Percentiles rank a stretch among this genome's conserved stretches.
phyloP scores from a whole-genome alignment of 1,140 invertebrate genomes.

The Drosophila asahinai region DNA sequence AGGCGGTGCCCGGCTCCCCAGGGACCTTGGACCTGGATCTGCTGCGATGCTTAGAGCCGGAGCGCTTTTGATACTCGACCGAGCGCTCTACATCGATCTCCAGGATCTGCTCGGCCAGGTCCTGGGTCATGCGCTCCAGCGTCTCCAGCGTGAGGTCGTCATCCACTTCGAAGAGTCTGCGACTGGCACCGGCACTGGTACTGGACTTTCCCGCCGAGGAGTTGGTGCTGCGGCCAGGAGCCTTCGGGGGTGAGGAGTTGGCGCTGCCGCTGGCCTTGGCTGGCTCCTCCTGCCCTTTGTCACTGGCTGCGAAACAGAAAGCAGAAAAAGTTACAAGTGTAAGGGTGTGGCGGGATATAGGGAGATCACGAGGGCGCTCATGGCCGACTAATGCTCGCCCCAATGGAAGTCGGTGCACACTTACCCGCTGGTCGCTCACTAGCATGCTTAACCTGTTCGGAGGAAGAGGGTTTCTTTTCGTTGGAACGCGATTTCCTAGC shows the following conservation, averaged over 20 bases:
- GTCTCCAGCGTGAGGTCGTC: conserved; percentile 52
- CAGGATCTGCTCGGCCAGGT: conserved; percentile 56
- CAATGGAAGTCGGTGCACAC: conserved; percentile 41
- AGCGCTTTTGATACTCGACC: conserved; percentile 59
- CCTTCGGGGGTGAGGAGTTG: conserved; percentile 9
- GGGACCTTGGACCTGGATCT: conserved; percentile 37
- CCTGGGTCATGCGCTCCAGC: conserved; percentile 54
- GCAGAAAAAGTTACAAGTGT: conserved; percentile 55
- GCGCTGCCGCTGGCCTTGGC: background rate
- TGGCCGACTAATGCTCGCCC: conserved; percentile 16
- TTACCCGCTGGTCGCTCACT: conserved; percentile 58
- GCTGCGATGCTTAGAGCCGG: conserved; percentile 61
- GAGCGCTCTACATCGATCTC: conserved; percentile 65
- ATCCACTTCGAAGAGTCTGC: conserved; percentile 36
- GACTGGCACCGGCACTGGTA: background rate
- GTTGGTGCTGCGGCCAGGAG: background rate
- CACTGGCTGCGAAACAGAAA: conserved; percentile 61
- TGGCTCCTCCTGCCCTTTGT: conserved; percentile 13
- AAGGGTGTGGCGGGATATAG: conserved; percentile 7
- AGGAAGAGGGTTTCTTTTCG: conserved; percentile 55
- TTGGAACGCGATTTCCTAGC: conserved; percentile 49
- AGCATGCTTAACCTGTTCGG: conserved; percentile 50
- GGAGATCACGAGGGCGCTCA: conserved; percentile 8
- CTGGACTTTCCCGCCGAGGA: conserved; percentile 11
- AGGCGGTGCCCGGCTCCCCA: conserved; percentile 7